A percentile compares a stretch with the other conserved stretches of the same genome.
phyloP scores from a whole-genome alignment of 2,888 invertebrate species.

The Anoplius nigerrimus region DNA sequence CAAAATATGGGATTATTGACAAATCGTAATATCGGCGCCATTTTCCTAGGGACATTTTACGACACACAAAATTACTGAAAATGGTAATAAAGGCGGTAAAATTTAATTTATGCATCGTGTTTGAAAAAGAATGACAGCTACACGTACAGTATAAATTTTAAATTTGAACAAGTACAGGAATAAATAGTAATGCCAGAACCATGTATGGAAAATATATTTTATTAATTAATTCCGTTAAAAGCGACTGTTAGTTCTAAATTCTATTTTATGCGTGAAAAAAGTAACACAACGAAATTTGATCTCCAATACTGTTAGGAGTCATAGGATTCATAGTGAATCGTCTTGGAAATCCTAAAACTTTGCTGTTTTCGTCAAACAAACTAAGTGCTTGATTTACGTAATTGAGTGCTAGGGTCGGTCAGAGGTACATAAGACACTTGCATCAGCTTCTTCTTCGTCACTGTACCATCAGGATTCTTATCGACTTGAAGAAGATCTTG shows the following conservation, averaged over 20 bases:
- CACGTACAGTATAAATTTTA: too few relatives aligned
- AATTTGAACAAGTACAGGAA: too few relatives aligned
- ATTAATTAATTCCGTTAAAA: slow-evolving; percentile 5
- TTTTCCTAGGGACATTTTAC: too few relatives aligned
- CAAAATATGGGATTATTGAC: too few relatives aligned
- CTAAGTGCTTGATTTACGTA: slow-evolving; percentile 48
- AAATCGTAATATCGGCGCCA: too few relatives aligned
- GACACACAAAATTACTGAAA: too few relatives aligned
- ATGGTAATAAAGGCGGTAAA: too few relatives aligned
- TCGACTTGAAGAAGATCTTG: slow-evolving; percentile 83
- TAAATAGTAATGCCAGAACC: neutral
- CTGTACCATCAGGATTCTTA: slow-evolving; percentile 87
- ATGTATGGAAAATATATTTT: slow-evolving; percentile 1
- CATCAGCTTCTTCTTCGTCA: slow-evolving; percentile 88
- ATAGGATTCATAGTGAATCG: neutral
- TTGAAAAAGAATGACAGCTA: too few relatives aligned
- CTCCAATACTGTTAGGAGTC: slow-evolving; percentile 6
- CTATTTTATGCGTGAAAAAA: slow-evolving; percentile 6
- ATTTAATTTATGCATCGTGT: too few relatives aligned
- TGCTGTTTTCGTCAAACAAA: slow-evolving; percentile 11
- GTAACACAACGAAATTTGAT: neutral
- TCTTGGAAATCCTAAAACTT: neutral
- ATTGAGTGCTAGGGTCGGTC: slow-evolving; percentile 87
- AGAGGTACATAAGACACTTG: slow-evolving; percentile 98
- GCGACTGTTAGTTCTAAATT: neutral